These are phyloP conservation scores for Henicopernis longicauda DNA, from an alignment of 2,113 vertebrate genomes.

Conservation along the genomic window DNA sequence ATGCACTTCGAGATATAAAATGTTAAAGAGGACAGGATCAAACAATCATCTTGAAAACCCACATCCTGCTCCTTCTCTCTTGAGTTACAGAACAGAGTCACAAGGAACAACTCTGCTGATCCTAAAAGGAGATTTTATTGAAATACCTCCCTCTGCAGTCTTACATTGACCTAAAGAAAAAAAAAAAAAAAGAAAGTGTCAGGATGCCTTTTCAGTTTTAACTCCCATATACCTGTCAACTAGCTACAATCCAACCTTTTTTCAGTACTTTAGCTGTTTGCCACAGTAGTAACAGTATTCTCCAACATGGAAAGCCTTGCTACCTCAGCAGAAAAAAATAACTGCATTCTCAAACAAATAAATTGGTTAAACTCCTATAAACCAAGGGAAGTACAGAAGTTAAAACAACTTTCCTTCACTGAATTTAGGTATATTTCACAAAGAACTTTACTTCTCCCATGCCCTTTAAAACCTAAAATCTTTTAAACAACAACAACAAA, in stretches of 20 bases:
- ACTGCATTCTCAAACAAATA: not conserved
- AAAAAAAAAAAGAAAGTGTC: not conserved
- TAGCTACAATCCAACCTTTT: not conserved
- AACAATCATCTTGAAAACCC: constrained; percentile 21
- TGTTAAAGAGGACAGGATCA: not conserved
- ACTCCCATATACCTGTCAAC: not conserved
- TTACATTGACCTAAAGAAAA: not conserved
- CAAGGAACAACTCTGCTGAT: constrained; percentile 10
- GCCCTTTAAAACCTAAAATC: not conserved
- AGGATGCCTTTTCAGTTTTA: not conserved
- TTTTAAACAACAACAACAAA: not conserved
- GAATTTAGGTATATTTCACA: not conserved
- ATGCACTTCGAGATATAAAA: not conserved
- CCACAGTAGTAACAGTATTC: not conserved
- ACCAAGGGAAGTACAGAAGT: not conserved
- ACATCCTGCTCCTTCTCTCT: constrained; percentile 20
- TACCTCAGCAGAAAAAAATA: not conserved
- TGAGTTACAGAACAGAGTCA: not conserved
- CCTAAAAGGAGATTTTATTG: not conserved
- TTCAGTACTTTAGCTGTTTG: not conserved
- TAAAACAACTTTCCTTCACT: not conserved
- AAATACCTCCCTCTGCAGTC: not conserved
- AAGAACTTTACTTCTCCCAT: not conserved
- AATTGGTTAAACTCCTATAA: not conserved
- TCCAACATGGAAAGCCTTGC: not conserved